Evolutionary conservation across 2,797 vertebrate genomes (phyloP), one percentile per base, ranked within the genome.

Genomic region (Orientallactaga sibirica): DNA sequence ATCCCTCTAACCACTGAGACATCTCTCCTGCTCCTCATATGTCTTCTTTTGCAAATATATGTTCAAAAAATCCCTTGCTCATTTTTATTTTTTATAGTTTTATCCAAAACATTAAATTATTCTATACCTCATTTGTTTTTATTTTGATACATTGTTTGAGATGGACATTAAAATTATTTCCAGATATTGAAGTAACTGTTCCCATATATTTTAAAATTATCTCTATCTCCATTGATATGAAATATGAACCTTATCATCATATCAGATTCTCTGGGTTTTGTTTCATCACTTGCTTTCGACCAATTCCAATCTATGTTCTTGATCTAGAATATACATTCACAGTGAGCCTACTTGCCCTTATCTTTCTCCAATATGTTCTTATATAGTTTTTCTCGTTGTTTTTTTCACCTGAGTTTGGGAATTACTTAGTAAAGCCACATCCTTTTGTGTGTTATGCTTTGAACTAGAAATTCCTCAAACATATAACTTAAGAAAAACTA

Each of bases 71-170:
- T 86, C 4, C 52, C 25, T 86, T 52, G 33, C 16, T 25, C 5
- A 71, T 71, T 90, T 71, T 86, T 37, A 76, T 6, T 86, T 62
- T 95, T 87, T 61, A 61, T 61, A 78, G 14, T 37, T 79, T 58
- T 78, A 66, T 79, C 61, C 58, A 41, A 87, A n/a, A 11, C 41
- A 61, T 71, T 88, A 88, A 70, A 20, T 75, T 86, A 81, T 86
- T 68, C n/a, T 86, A 27, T 4, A 58, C 71, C 5, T 77, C 41
- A 64, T 37, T 86, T 61, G 29, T 68, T 95, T 75, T 90, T 73
- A 86, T 71, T 37, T 67, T 78, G 25, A 48, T 62, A 10, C 6
- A 83, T 61, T 8, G 12, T 77, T 83, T 83, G 37, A 87, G 27
- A 62, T 68, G 52, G n/a, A 78, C 74, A 76, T 70, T 86, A 82